A percentile compares a stretch with the other conserved stretches of the same genome.
Conservation (phyloP, 2,888 invertebrate genomes). For the Ormyrus rosae region DNA sequence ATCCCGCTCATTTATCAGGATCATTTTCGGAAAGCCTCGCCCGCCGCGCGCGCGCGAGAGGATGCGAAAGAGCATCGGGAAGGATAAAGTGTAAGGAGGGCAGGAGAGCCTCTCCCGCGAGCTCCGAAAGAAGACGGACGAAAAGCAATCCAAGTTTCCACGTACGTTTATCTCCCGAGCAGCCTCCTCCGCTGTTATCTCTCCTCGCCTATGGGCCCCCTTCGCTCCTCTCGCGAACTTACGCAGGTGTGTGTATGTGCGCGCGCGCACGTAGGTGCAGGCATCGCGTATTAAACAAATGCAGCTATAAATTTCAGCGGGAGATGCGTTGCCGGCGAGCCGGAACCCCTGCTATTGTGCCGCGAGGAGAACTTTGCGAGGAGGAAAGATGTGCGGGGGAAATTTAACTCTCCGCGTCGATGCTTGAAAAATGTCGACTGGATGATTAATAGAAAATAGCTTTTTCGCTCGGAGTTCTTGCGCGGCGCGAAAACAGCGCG, state of each 20-base stretch:
- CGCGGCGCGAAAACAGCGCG: neutral
- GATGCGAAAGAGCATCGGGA: slow-evolving; percentile 42
- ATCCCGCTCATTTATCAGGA: slow-evolving; percentile 62
- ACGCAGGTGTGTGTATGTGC: neutral
- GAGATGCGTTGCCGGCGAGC: neutral
- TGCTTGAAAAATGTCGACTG: no score
- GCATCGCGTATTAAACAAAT: slow-evolving; percentile 43
- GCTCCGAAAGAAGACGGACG: slow-evolving; percentile 48
- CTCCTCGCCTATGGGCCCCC: neutral
- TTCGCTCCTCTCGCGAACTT: neutral
- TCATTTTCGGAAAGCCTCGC: slow-evolving; percentile 60
- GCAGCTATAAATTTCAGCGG: slow-evolving; percentile 38
- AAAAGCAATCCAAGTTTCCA: slow-evolving; percentile 53
- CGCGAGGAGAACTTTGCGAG: neutral
- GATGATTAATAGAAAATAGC: neutral
- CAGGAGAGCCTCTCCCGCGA: neutral
- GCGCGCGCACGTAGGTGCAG: neutral
- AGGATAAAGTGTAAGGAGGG: slow-evolving; percentile 5
- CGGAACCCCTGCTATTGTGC: neutral
- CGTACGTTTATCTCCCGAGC: slow-evolving; percentile 46
- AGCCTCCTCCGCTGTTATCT: slow-evolving; percentile 33
- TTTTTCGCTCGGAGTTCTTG: no score
- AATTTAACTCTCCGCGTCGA: no score
- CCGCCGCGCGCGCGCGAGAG: neutral
- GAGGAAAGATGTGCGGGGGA: neutral